Evolutionary conservation across 2,113 vertebrate species (phyloP), one percentile per base, ranked within the genome.

Genomic region (Anser cygnoides): DNA sequence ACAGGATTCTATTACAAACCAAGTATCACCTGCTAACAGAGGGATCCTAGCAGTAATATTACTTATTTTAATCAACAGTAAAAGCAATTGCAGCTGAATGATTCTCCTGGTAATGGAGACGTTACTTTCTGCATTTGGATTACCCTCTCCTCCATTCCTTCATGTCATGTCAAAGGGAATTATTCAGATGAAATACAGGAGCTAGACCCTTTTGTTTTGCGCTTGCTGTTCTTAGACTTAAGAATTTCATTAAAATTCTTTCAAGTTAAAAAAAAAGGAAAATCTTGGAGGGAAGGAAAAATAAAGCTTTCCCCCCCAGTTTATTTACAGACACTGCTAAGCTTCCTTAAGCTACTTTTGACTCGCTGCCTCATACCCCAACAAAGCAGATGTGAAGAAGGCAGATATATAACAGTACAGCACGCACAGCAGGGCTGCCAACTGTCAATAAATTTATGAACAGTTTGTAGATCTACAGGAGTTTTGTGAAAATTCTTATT

Each of bases 381-480:
- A 91, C 63, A 73, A 86, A 71, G 88, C 88, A 96, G 97, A 92
- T 86, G 93, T 88, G 94, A 89, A 84, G 95, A 75, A 78, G 35
- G 90, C 87, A 93, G 79, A 87, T 66, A 89, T 67, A 16, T 87
- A 90, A 92, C 59, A 68, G 87, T n/a, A 44, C 58, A 84, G 94
- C 83, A 93, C 9, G 59, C 95, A 90, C 93, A 96, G 96, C 94
- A 81, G 95, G 96, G 88, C 84, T 91, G 80, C 95, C 96, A 92
- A 90, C 94, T 95, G 97, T 88, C 97, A 95, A 71, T 96, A 95
- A 22, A 95, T 91, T 92, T 85, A 90, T 37, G 67, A 96, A 96
- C 95, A 95, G 97, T 97, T 94, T 97, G 97, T 49, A 93, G 80
- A 90, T 86, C 94, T 97, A 95, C 89, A 75, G 96, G 96, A 97